Evolutionary conservation across 1,140 invertebrate genomes (phyloP), one percentile per base, ranked within the genome.

Genomic region (Cryptotermes secundus): DNA sequence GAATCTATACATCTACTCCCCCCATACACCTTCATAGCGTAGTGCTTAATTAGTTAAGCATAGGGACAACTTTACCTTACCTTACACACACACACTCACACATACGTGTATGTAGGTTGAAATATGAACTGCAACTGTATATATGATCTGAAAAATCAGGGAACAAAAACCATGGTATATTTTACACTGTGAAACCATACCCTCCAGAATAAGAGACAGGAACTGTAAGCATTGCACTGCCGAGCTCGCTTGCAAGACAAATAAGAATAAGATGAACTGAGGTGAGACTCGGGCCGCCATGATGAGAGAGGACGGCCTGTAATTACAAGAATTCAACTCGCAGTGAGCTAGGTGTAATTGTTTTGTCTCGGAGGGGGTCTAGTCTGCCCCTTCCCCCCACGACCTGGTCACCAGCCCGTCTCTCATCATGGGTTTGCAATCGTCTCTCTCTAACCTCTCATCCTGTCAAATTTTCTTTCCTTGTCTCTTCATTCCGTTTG

Each of bases 271-370:
- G 53, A 59, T 14, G 59, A 3, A 31, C 59, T 9, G 59, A 72
- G 59, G 59, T 72, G 59, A 72, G 26, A 72, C 59, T 6, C 22
- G 7, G 59, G 59, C 59, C 59, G 59, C 59, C 59, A 72, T 72
- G 6, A 72, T 72, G 59, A 72, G 59, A 72, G 59, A n/a, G 59
- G 26, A 65, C n/a, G 59, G 59, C 59, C 59, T 72, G 59, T 72
- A 72, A 72, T 72, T 72, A 72, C 16, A 72, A 14, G 59, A 72
- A 72, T 72, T 72, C 59, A n/a, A 7, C 59, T 72, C n/a, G 53
- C 53, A 59, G 1, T 59, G 53, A 22, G 53, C 59, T 72, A 31
- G 59, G 59, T 72, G 59, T 72, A 72, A 72, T 72, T 72, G 59
- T 72, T 72, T 72, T 31, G 59, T 31, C 59, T 31, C 31, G 59